These are phyloP conservation scores for Sebastes kiyomatsui DNA, from an alignment of 2,797 vertebrate species.

Conservation along the genomic window DNA sequence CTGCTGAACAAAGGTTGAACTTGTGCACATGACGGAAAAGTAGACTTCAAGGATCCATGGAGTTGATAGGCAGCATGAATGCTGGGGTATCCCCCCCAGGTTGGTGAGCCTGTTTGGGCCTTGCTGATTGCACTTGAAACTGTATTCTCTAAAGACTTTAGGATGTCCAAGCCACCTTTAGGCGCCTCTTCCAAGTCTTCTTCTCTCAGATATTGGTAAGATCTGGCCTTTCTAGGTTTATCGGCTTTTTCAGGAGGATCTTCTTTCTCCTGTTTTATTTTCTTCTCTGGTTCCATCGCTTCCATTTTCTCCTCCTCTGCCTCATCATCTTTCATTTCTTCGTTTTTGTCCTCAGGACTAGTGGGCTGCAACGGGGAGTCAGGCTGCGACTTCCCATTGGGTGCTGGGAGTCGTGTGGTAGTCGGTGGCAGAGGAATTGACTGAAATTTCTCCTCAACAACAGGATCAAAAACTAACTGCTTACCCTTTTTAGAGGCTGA, in stretches of 20 bases:
- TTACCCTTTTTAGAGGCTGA: slow-evolving; percentile 98
- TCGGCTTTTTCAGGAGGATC: slow-evolving; percentile 79
- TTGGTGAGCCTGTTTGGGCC: slow-evolving; percentile 96
- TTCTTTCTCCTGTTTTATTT: slow-evolving; percentile 94
- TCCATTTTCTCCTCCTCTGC: slow-evolving; percentile 82
- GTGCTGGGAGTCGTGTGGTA: slow-evolving; percentile 87
- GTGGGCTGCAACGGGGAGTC: slow-evolving; percentile 85
- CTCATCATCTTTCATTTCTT: slow-evolving; percentile 63
- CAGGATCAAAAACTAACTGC: slow-evolving; percentile 93
- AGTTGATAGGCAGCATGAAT: slow-evolving; percentile 99
- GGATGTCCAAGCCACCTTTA: slow-evolving; percentile 93
- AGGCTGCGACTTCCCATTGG: slow-evolving; percentile 87
- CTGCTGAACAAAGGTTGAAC: slow-evolving; percentile 90
- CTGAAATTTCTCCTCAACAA: slow-evolving; percentile 96
- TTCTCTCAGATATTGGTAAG: slow-evolving; percentile 95
- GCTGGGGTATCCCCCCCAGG: slow-evolving; percentile 98
- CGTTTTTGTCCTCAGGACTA: slow-evolving; percentile 85
- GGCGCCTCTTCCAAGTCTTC: slow-evolving; percentile 95
- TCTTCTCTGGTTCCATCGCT: slow-evolving; percentile 81
- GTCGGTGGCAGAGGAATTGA: slow-evolving; percentile 96
- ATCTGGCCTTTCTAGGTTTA: slow-evolving; percentile 70
- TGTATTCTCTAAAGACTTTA: slow-evolving; percentile 97
- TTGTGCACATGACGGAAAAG: slow-evolving; percentile 85
- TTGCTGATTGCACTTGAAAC: slow-evolving; percentile 98
- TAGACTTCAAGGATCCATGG: slow-evolving; percentile 88